Evolutionary conservation across 2,113 vertebrate genomes (phyloP), one percentile per base, ranked within the genome.

Genomic region (Podiceps cristatus): DNA sequence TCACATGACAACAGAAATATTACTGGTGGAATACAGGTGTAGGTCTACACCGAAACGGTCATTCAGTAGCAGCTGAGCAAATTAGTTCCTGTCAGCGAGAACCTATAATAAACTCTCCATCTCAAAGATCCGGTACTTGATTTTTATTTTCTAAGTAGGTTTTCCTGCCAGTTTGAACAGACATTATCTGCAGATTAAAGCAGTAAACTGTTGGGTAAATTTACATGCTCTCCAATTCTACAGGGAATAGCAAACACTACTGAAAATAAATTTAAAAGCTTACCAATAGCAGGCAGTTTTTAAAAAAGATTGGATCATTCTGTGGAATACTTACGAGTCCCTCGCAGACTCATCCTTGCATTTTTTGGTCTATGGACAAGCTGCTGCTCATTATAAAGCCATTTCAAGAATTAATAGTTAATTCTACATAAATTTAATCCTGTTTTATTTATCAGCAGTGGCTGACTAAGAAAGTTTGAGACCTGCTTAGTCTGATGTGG

Each of bases 61-160:
- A 33, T 40, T 56, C 0, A 0, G 29, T 27, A 35, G 14, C 23
- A 60, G 23, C 18, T 35, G 37, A 79, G 10, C 9, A 80, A 59
- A 63, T 79, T 52, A 35, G 24, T 8, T 69, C 40, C 59, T 62
- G 33, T 20, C 63, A 91, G 42, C 14, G 62, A 80, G 62, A 77
- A 60, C 5, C 14, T 33, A 7, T 13, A 73, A 69, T 55, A 83
- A 79, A 76, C 79, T 60, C 45, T 86, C 92, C 58, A 53, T 11
- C 44, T 67, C 0, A 0, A 83, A 18, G 15, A n/a, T 62, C 24
- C 69, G 13, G 7, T 67, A 59, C 24, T 69, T 80, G 31, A 50
- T 73, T 86, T 90, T 45, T 42, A 42, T 42, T 86, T 83, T 50
- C 29, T 55, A 68, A 68, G 24, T 18, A 56, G 28, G 7, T 62